A percentile compares a stretch with the other conserved stretches of the same genome.
These are phyloP conservation scores for Fistularia commersonii DNA, from an alignment of 2,797 vertebrate species.

Conservation along the genomic window DNA sequence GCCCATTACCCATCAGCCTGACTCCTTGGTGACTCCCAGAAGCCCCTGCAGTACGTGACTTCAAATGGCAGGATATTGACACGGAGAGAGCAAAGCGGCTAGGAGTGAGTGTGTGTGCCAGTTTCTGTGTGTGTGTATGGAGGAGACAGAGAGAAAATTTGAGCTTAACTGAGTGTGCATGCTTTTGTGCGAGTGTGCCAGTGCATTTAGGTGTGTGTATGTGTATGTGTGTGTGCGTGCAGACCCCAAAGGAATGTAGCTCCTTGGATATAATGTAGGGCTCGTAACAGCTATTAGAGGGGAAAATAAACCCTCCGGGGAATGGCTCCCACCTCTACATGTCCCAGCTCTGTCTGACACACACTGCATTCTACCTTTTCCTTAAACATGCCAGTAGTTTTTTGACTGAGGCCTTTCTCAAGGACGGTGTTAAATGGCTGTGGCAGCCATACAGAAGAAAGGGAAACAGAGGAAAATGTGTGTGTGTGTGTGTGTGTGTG, in stretches of 20 bases:
- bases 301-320: constrained; percentile 97
- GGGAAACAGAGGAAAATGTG: constrained; percentile 56
- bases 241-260: constrained; percentile 98
- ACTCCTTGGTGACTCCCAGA: constrained; percentile 95
- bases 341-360: constrained; percentile 88
- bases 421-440: constrained; percentile 97
- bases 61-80: constrained; percentile 99
- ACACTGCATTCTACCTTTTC: constrained; percentile 94
- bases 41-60: constrained; percentile 99
- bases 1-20: constrained; percentile 99
- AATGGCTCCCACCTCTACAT: constrained; percentile 62
- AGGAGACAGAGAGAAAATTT: constrained; percentile 62
- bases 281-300: constrained; percentile 99
- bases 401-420: constrained; percentile 97
- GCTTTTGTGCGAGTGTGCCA: constrained; percentile 57
- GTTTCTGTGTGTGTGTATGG: constrained; percentile 25
- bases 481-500: neutral
- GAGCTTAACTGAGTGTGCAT: constrained; percentile 66
- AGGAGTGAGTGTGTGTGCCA: constrained; percentile 50
- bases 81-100: constrained; percentile 87
- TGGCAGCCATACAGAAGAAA: constrained; percentile 78
- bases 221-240: constrained; percentile 40
- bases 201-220: constrained; percentile 48
- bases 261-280: constrained; percentile 99
- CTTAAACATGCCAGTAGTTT: constrained; percentile 98